Percentiles rank a stretch among this genome's conserved stretches.
Evolutionary conservation across 2,888 invertebrate genomes (phyloP).

Genomic region (Drosophila tanythrix): DNA sequence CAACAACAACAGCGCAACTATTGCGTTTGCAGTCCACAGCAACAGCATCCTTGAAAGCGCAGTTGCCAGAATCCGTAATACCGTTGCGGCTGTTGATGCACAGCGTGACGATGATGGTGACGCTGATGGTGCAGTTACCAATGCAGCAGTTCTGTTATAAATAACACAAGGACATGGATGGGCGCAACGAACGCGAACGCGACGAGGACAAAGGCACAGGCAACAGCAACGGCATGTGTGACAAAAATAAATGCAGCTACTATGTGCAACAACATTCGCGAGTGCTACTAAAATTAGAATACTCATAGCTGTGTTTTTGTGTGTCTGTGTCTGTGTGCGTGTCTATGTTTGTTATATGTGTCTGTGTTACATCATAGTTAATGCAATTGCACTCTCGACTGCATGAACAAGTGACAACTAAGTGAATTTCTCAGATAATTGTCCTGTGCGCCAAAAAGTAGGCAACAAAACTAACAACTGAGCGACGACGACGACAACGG

Average conservation of each 20-base stretch:
- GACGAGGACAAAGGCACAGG: constrained; percentile 53
- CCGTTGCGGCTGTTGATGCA: constrained; percentile 35
- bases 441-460: constrained; percentile 54
- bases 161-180: constrained; percentile 78
- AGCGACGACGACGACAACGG: constrained; percentile 14
- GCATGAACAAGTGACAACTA: constrained; percentile 60
- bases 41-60: constrained; percentile 52
- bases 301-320: constrained; percentile 19
- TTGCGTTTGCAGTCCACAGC: constrained; percentile 34
- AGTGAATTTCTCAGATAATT: constrained; percentile 69
- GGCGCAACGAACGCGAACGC: constrained; percentile 66
- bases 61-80: constrained; percentile 32
- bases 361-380: constrained; percentile 52
- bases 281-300: constrained; percentile 59
- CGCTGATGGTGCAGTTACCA: constrained; percentile 50
- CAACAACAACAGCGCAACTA: constrained; percentile 8
- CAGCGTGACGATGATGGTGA: constrained; percentile 29
- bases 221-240: constrained; percentile 35
- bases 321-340: constrained; percentile 13
- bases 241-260: constrained; percentile 48
- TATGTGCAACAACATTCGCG: constrained; percentile 25
- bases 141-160: constrained; percentile 60
- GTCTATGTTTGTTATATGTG: constrained; percentile 21
- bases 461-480: constrained; percentile 30
- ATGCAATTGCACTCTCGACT: constrained; percentile 66